phyloP scores from a whole-genome alignment of 2,113 vertebrate species.

The Ageneiosus marmoratus region DNA sequence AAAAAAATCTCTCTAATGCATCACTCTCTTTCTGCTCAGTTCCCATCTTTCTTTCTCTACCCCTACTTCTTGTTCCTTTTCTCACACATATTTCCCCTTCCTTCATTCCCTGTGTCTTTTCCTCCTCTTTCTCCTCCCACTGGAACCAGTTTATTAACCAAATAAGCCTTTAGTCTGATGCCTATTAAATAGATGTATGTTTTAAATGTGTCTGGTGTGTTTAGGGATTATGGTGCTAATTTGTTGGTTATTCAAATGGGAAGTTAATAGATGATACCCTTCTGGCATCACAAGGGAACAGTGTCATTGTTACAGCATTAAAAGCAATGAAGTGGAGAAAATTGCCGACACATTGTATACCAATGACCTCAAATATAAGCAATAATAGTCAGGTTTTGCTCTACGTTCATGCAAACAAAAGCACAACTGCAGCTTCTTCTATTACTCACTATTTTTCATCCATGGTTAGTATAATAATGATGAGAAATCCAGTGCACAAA shows the following conservation, averaged over 20 bases:
- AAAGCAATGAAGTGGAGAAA: neutral
- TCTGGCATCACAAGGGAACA: too few species aligned
- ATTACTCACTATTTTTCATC: neutral
- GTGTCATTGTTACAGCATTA: neutral
- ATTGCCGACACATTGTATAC: too few species aligned
- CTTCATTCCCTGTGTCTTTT: neutral
- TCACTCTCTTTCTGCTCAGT: conserved; percentile 12
- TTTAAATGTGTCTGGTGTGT: neutral
- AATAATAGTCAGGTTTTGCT: neutral
- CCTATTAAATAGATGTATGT: neutral
- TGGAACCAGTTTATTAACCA: neutral
- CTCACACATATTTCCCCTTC: neutral
- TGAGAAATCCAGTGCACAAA: neutral
- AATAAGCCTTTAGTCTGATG: neutral
- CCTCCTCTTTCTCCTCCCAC: neutral
- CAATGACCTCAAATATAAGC: neutral
- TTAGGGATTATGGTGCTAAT: neutral
- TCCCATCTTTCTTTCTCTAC: neutral
- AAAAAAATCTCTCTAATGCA: neutral
- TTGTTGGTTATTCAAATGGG: neutral
- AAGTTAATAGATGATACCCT: neutral
- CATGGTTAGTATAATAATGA: neutral
- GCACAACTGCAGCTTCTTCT: neutral
- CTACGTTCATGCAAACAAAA: neutral
- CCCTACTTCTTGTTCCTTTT: neutral